Evolutionary conservation across 2,797 vertebrate genomes (phyloP), one percentile per base, ranked within the genome.

Genomic region (Amniataba percoides): DNA sequence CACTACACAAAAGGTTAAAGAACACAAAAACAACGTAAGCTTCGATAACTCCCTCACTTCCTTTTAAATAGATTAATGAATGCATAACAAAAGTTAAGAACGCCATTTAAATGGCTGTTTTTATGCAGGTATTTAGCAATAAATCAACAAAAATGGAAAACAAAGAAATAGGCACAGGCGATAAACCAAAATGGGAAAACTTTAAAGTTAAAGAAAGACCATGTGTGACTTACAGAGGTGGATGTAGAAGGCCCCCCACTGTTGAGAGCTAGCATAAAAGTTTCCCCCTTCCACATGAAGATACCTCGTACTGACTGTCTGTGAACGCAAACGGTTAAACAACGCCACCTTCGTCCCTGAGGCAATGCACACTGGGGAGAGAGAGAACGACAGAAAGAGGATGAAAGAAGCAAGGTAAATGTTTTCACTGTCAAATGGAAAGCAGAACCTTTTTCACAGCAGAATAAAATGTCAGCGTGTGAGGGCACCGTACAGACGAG

Each of bases 181-280:
- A n/a, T 19, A 16, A 55, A 58, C 64, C 1, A 27, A 55, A 23
- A 13, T 8, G 2, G 3, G 48, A 4, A 39, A 4, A 21, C n/a
- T n/a, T 27, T 11, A 25, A 4, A 62, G 0, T 0, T 6, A 46
- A 7, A n/a, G 15, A 16, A 55, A 48, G 7, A 25, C 11, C 15
- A 39, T 2, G 34, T 7, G 21, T 48, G 90, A 97, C 98, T 97
- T 92, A 99, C 98, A 90, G 76, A 99, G 96, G 90, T 99, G 98
- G 91, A 99, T 99, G 92, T 95, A 97, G 95, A 99, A 99, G 2
- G 98, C 98, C 71, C 98, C 98, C 98, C 98, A 99, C 88, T 99
- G 98, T 43, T 99, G 97, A 68, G 98, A 99, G 93, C 98, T 99
- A 88, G 98, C 98, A 61, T 99, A 97, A 90, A 99, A 99, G 93